phyloP scores from a whole-genome alignment of 2,888 invertebrate genomes.

The Catocala sponsa region DNA sequence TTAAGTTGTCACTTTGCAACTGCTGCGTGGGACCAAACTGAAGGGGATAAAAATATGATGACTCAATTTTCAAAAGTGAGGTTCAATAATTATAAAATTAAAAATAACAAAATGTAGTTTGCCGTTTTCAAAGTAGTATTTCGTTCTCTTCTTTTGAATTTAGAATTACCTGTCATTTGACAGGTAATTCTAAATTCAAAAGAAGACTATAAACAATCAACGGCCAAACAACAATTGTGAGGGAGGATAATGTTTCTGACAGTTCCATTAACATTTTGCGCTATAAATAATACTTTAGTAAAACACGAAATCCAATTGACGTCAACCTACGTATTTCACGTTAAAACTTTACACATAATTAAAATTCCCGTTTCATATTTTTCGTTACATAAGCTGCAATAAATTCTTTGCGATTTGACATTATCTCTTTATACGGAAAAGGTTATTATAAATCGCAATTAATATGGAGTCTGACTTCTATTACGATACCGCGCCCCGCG shows the following conservation, averaged over 20 bases:
- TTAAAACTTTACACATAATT: conserved; percentile 3
- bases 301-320: neutral
- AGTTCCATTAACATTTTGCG: conserved; percentile 1
- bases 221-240: no score
- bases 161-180: neutral
- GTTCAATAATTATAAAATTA: no score
- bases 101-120: no score
- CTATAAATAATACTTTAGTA: neutral
- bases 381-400: conserved; percentile 19
- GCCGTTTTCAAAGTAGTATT: neutral
- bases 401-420: conserved; percentile 25
- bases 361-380: conserved; percentile 13
- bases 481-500: conserved; percentile 51
- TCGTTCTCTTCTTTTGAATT: neutral
- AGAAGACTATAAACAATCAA: neutral
- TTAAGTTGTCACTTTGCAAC: no score
- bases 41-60: no score
- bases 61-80: no score
- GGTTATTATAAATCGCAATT: conserved; percentile 35
- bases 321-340: neutral
- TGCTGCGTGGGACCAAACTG: no score
- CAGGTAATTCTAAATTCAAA: no score
- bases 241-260: neutral
- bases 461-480: conserved; percentile 40
- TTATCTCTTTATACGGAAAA: conserved; percentile 25